Base-by-base conservation (phyloP, 2,797 vertebrate species). In the Chelon auratus region DNA sequence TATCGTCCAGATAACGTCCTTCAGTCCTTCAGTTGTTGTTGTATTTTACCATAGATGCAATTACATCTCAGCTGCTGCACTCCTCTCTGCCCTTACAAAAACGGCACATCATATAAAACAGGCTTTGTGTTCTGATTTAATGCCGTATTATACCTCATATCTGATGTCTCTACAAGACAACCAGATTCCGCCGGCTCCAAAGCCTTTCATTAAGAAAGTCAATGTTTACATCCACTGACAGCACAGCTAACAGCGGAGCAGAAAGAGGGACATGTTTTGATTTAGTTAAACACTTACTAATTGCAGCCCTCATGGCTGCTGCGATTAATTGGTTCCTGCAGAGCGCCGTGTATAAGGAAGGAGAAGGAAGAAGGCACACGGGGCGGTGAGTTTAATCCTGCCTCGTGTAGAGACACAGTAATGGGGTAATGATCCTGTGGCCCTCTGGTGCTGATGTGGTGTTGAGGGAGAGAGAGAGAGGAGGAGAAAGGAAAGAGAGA, bases 1-100 rank as follows among this genome's bases (percentile, higher is more conserved):
- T 91, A 89, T 89, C 91, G 73, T 80, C 80, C 89, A 88, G 87
- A 93, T 90, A 91, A 70, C 84, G 88, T 90, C 89, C 78, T 74
- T 51, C 62, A 64, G 42, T 78, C 80, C 62, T 51, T 22, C 8
- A 3, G 4, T 33, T 33, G 0, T 33, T 33, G 2, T 33, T 8
- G 24, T 47, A 9, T 47, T 47, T 48, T 48, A 67, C 61, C 57
- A 39, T 48, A n/a, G 69, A 67, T 45, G 65, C 52, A 30, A 20
- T 48, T 56, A 52, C 18, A 47, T 51, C 18, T 45, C 14, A 37
- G 20, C 57, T 30, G n/a, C 43, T 68, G 2, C 12, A 14, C 58
- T 78, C 62, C 45, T 48, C 17, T 59, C 45, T 66, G 65, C 15
- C 48, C 51, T 17, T 18, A 60, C 47, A 74, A 68, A 51, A 62